Evolutionary conservation across 2,888 invertebrate species (phyloP).

Genomic region (Rapana venosa): DNA sequence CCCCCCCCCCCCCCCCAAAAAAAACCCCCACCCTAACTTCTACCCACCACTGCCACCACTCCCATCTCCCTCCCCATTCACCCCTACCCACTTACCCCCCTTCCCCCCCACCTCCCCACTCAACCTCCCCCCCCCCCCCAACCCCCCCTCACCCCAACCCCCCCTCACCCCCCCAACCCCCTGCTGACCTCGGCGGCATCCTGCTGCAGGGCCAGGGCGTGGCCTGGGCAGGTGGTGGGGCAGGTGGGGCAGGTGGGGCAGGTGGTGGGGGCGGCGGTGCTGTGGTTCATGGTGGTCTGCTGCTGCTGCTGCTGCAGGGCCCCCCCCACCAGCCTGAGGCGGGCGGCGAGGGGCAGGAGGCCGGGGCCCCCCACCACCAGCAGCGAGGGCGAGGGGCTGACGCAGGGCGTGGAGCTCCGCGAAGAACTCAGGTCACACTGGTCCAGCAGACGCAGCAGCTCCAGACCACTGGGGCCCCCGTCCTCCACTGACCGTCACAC

Average conservation of each 20-base stretch:
- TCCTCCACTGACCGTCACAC: conserved; percentile 26
- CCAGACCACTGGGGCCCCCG: conserved; percentile 95
- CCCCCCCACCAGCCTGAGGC: conserved; percentile 31
- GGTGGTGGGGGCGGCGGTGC: neutral
- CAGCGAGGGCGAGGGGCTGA: conserved; percentile 50
- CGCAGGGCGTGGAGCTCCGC: conserved; percentile 86
- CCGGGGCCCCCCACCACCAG: conserved; percentile 47
- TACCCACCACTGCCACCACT: too few relatives aligned
- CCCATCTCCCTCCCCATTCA: too few relatives aligned
- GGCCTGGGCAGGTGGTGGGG: neutral
- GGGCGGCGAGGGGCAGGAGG: conserved; percentile 16
- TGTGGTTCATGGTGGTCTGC: conserved; percentile 22
- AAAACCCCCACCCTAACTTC: too few relatives aligned
- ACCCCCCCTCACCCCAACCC: neutral
- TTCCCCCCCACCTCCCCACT: too few relatives aligned
- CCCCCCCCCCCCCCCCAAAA: too few relatives aligned
- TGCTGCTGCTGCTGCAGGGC: too few relatives aligned
- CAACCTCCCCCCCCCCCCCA: neutral
- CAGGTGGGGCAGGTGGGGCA: too few relatives aligned
- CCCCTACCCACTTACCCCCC: too few relatives aligned
- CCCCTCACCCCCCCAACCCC: neutral
- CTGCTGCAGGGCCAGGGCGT: conserved; percentile 8
- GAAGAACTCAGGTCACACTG: conserved; percentile 95
- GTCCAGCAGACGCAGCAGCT: conserved; percentile 92
- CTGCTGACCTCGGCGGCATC: conserved; percentile 10